Conservation (phyloP, 2,888 invertebrate species). For the Eupithecia vulgata region DNA sequence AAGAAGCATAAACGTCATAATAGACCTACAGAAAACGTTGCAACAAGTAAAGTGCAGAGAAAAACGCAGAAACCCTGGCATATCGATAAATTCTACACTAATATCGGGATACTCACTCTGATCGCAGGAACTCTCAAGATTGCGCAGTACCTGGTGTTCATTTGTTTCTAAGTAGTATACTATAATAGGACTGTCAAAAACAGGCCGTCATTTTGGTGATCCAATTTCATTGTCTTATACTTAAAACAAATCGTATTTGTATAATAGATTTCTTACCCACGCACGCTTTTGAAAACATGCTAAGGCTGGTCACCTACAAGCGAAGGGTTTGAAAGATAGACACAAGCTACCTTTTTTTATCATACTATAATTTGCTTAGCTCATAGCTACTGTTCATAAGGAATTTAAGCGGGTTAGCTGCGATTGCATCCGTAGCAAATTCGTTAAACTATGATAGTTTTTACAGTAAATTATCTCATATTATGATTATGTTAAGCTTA, state of each 20-base stretch:
- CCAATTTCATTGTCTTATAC: slow-evolving; percentile 3
- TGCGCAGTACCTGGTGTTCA: background rate
- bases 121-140: slow-evolving; percentile 5
- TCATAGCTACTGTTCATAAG: background rate
- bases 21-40: background rate
- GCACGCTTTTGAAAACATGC: slow-evolving; percentile 2
- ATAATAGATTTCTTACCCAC: slow-evolving; percentile 14
- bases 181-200: background rate
- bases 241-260: slow-evolving; percentile 11
- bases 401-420: too few relatives aligned
- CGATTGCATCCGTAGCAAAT: background rate
- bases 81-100: background rate
- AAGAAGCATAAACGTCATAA: background rate
- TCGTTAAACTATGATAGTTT: background rate
- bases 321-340: background rate
- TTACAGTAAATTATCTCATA: background rate
- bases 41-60: too few relatives aligned
- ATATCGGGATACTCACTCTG: slow-evolving; percentile 1
- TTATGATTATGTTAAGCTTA: background rate
- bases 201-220: slow-evolving; percentile 3
- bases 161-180: slow-evolving; percentile 1
- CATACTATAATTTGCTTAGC: background rate
- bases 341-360: background rate
- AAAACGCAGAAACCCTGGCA: background rate
- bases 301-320: slow-evolving; percentile 1